These are phyloP conservation scores for Rhineura floridana DNA, from an alignment of 2,113 vertebrate species.

Conservation along the genomic window DNA sequence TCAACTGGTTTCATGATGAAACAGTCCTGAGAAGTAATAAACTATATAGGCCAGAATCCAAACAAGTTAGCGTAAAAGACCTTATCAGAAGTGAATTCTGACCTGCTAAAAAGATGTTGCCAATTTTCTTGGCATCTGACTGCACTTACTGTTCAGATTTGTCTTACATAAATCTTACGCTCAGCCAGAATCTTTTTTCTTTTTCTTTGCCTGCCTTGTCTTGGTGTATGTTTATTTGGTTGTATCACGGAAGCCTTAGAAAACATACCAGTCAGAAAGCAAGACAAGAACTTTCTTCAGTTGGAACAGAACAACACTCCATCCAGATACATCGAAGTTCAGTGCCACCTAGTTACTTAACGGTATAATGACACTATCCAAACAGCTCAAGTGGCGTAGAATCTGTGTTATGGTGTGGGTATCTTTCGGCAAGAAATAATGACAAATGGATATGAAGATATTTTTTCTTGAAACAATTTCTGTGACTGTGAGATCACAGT, in stretches of 20 bases:
- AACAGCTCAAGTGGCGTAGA: not conserved
- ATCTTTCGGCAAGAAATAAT: not conserved
- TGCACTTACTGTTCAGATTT: not conserved
- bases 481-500: not conserved
- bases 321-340: not conserved
- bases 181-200: not conserved
- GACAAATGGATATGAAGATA: not conserved
- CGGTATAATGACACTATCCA: not conserved
- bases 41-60: conserved; percentile 29
- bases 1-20: conserved; percentile 45
- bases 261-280: not conserved
- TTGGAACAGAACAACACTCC: not conserved
- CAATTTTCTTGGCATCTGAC: not conserved
- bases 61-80: not conserved
- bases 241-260: not conserved
- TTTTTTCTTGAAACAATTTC: not conserved
- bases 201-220: not conserved
- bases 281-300: not conserved
- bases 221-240: not conserved
- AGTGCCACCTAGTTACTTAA: not conserved
- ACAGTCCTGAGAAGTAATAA: conserved; percentile 43
- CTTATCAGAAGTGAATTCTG: conserved; percentile 20
- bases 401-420: too few species aligned
- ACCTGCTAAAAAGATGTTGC: not conserved
- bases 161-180: conserved; percentile 11